Base-by-base conservation (phyloP, 1,140 invertebrate genomes). In the Musca domestica region DNA sequence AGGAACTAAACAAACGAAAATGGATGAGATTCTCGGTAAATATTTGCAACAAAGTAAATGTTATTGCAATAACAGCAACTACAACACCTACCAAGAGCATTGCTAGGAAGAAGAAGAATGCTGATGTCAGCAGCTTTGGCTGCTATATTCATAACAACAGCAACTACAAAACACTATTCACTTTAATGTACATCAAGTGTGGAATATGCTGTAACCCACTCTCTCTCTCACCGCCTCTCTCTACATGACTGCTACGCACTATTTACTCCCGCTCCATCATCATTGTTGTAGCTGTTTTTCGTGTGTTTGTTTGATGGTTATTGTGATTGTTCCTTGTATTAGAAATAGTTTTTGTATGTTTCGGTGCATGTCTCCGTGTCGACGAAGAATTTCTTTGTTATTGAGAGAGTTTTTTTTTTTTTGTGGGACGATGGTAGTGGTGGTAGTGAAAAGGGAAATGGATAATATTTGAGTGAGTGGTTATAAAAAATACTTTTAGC, bases 11-110 rank as follows among this genome's bases (percentile, higher is more conserved):
- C 27, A 58, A 58, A 58, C 54, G 54, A 58, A 58, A 58, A 58
- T 58, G 54, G 54, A 58, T 58, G 54, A 58, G 54, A 58, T 58
- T 58, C 54, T 58, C 17, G 34, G 54, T 58, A 58, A 58, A 58
- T 58, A 58, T 27, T 27, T 9, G 23, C 25, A 58, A 27, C 54
- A 15, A 27, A 58, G 23, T 58, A 58, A 58, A 58, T 58, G 23
- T 58, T 58, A 58, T 58, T 58, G 54, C 15, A 56, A 23, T 27
- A 27, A 56, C 23, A 56, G 14, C 23, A 15, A 51, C 48, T 22
- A 51, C 17, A 51, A 22, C 20, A 54, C 23, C 14, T 23, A 54
- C 25, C n/a, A n/a, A n/a, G 23, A 23, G 15, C 12, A 25, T 2
- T 25, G 17, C n/a, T n/a, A n/a, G n/a, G n/a, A n/a, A n/a, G n/a